Base-by-base conservation (phyloP, 2,888 invertebrate species). In the Isoperla grammatica region DNA sequence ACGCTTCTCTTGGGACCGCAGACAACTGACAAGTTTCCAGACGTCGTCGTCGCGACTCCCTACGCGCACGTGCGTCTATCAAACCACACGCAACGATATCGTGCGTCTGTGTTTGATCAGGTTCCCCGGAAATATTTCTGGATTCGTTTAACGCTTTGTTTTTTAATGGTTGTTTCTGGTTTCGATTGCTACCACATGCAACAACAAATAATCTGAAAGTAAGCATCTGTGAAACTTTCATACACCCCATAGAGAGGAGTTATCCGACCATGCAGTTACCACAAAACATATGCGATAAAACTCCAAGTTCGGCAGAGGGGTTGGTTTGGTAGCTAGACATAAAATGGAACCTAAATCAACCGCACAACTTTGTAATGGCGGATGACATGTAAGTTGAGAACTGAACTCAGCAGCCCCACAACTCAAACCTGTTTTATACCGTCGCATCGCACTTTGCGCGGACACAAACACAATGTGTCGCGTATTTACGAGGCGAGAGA, bases 281-380 rank as follows among this genome's bases (percentile, higher is more conserved):
- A 45, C 45, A 45, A 15, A 45, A 45, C 45, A 45, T 11, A 17
- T 45, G 45, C 15, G 17, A 45, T 13, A 45, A 17, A 45, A 9
- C 29, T 29, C 8, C n/a, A n/a, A n/a, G n/a, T n/a, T n/a, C n/a
- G n/a, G n/a, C n/a, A n/a, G n/a, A 29, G 29, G 29, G 29, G 29
- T 29, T 29, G 29, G 8, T 4, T 8, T 29, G 29, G 8, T 4
- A 4, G 29, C 29, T 29, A 9, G 15, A 39, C 53, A 53, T 39
- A 39, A 39, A 53, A 39, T 39, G 39, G 37, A 37, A 53, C 53
- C 53, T 39, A 53, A 53, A 53, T 53, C 53, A 53, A 53, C 39
- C 39, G 4, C 17, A 17, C 53, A 20, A 53, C 37, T 53, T 37
- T 13, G 39, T 53, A 53, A 53, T 53, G 20, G 37, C 20, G 37